phyloP scores from a whole-genome alignment of 2,888 invertebrate species.

The Napeogenes sylphis region DNA sequence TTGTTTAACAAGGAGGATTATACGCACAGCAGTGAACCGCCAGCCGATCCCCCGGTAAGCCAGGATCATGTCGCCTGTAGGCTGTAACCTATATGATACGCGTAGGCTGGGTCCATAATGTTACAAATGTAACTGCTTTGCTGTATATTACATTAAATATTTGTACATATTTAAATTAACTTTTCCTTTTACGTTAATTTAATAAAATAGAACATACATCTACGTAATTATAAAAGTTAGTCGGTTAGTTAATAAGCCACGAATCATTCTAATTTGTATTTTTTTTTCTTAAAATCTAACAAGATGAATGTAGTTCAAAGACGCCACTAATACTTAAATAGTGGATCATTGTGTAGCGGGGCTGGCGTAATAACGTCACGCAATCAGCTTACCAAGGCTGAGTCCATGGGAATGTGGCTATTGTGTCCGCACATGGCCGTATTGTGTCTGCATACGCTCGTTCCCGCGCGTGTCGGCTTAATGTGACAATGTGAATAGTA shows the following conservation, averaged over 20 bases:
- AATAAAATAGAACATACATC: too few relatives aligned
- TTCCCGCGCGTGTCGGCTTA: slow-evolving; percentile 46
- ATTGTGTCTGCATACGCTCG: slow-evolving; percentile 58
- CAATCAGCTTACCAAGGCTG: slow-evolving; percentile 76
- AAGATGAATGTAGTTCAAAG: background rate
- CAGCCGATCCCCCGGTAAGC: slow-evolving; percentile 59
- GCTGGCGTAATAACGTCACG: slow-evolving; percentile 67
- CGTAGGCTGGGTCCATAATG: slow-evolving; percentile 22
- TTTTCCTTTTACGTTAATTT: too few relatives aligned
- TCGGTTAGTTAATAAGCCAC: background rate
- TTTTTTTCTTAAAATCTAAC: background rate
- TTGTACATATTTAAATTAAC: background rate
- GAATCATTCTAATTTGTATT: too few relatives aligned
- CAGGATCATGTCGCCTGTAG: slow-evolving; percentile 50
- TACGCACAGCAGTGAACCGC: slow-evolving; percentile 52
- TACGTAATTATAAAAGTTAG: too few relatives aligned
- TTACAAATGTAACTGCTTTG: too few relatives aligned
- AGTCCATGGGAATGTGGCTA: slow-evolving; percentile 76
- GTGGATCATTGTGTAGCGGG: slow-evolving; percentile 37
- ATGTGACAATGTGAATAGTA: slow-evolving; percentile 42
- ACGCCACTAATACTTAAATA: slow-evolving; percentile 33
- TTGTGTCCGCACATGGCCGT: slow-evolving; percentile 71
- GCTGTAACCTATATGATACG: slow-evolving; percentile 26
- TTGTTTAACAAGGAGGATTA: slow-evolving; percentile 67
- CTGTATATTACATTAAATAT: too few relatives aligned